A percentile compares a stretch with the other conserved stretches of the same genome.
phyloP scores from a whole-genome alignment of 2,113 vertebrate species.

The Neolamprologus sp. region DNA sequence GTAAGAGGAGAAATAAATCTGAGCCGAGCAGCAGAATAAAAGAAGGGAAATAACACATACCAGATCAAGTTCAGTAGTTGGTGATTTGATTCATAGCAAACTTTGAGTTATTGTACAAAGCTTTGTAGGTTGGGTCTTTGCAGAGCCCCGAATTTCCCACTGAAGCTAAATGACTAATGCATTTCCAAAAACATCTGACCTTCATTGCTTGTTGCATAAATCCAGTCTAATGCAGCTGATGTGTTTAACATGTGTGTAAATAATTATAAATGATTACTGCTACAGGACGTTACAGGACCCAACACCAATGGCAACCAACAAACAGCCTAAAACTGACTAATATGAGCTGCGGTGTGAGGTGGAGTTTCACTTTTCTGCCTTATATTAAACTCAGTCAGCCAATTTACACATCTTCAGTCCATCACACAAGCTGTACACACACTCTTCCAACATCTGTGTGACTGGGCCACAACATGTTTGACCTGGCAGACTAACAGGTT shows the following conservation, averaged over 20 bases:
- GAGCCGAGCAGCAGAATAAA: background rate
- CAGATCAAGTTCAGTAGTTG: background rate
- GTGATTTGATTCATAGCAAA: background rate
- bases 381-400: background rate
- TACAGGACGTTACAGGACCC: background rate
- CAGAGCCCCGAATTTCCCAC: fast-evolving
- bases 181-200: background rate
- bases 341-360: background rate
- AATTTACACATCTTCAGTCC: background rate
- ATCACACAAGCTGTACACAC: background rate
- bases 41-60: background rate
- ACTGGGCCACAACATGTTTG: conserved; percentile 5
- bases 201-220: background rate
- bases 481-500: conserved; percentile 27
- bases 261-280: background rate
- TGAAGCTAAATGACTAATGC: background rate
- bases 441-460: conserved; percentile 21
- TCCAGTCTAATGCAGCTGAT: background rate
- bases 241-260: background rate
- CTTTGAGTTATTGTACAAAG: background rate
- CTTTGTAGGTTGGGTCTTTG: background rate
- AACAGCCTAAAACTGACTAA: background rate
- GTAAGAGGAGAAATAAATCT: background rate
- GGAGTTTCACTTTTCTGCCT: background rate
- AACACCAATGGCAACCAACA: background rate